phyloP scores from a whole-genome alignment of 2,113 vertebrate species.

The Ammodramus savannarum region DNA sequence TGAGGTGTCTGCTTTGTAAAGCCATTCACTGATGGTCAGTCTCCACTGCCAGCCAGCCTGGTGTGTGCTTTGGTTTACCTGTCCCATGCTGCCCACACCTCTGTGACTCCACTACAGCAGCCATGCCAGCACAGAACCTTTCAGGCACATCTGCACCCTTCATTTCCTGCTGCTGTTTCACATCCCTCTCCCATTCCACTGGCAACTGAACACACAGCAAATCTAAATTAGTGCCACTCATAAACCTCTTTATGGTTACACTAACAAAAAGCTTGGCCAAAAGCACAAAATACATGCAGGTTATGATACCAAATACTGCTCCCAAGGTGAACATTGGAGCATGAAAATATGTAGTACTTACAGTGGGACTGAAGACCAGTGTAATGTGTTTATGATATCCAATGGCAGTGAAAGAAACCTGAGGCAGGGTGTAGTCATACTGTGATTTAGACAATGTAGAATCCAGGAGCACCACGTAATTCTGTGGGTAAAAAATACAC shows the following conservation, averaged over 20 bases:
- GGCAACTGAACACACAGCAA: neutral
- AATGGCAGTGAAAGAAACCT: conserved; percentile 87
- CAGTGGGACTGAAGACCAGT: conserved; percentile 88
- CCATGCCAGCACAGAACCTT: neutral
- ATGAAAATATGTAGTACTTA: conserved; percentile 63
- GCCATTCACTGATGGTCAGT: neutral
- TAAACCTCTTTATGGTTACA: neutral
- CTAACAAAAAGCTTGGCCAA: neutral
- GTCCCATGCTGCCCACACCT: neutral
- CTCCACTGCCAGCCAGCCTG: neutral
- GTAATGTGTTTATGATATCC: conserved; percentile 95
- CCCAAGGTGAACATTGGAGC: neutral
- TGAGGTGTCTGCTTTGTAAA: neutral
- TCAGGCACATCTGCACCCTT: neutral
- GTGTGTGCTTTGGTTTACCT: neutral
- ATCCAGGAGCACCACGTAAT: conserved; percentile 88
- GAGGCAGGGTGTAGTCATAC: conserved; percentile 90
- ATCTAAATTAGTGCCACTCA: neutral
- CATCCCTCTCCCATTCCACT: neutral
- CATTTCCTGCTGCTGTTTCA: neutral
- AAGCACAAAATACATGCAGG: neutral
- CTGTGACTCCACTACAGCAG: neutral
- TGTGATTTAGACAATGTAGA: conserved; percentile 89
- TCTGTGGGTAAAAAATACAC: conserved; percentile 69
- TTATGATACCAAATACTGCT: neutral